Conservation (phyloP, 2,888 invertebrate species). For the Epinotia demarniana region DNA sequence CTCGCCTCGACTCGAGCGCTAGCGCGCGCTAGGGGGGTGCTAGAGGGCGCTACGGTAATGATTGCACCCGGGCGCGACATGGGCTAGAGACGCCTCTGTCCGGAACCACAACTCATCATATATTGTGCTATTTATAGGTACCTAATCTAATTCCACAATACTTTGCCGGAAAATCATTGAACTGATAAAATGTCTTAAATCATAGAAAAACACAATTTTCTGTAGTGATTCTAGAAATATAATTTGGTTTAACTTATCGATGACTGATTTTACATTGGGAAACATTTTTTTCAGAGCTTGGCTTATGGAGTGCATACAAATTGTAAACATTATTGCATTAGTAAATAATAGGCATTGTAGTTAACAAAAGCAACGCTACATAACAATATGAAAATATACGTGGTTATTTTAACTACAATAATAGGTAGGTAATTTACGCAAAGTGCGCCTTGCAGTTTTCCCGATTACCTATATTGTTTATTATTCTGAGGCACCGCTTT, state of each 20-base stretch:
- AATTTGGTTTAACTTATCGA: constrained; percentile 24
- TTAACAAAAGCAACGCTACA: background rate
- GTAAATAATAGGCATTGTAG: background rate
- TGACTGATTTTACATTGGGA: constrained; percentile 31
- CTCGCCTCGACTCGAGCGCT: too few species aligned
- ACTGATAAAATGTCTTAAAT: constrained; percentile 37
- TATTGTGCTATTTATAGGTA: background rate
- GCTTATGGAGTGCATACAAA: constrained; percentile 2
- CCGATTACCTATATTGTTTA: too few species aligned
- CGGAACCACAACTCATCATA: too few species aligned
- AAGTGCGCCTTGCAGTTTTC: too few species aligned
- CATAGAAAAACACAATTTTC: constrained; percentile 40
- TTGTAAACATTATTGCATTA: background rate
- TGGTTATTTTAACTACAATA: too few species aligned
- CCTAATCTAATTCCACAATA: constrained; percentile 34
- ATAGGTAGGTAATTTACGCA: too few species aligned
- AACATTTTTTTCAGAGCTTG: constrained; percentile 20
- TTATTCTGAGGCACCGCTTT: too few species aligned
- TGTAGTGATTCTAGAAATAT: constrained; percentile 34
- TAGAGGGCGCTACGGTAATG: too few species aligned
- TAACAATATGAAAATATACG: too few species aligned
- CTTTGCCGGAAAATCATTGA: constrained; percentile 24
- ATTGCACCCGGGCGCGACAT: too few species aligned
- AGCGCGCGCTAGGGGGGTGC: too few species aligned
- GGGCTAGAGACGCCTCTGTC: too few species aligned